Evolutionary conservation across 2,113 vertebrate species (phyloP).

Genomic region (Silurus meridionalis): DNA sequence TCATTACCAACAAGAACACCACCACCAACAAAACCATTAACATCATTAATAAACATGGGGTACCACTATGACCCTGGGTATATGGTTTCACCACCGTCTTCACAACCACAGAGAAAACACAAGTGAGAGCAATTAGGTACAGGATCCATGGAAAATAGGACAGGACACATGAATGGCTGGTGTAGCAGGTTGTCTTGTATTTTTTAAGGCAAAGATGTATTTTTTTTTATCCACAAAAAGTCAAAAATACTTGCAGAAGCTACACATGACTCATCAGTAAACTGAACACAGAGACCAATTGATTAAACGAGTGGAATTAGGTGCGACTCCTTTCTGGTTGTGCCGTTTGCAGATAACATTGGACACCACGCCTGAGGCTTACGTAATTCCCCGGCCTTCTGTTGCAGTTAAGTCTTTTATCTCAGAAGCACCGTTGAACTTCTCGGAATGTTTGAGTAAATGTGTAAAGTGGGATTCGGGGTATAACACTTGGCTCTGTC

Average conservation of each 20-base stretch:
- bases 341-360: slow-evolving; percentile 10
- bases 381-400: background rate
- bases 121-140: background rate
- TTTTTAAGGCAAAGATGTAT: background rate
- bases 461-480: background rate
- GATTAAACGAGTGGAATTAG: slow-evolving; percentile 4
- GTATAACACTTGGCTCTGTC: background rate
- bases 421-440: background rate
- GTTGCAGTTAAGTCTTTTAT: background rate
- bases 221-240: background rate
- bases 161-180: background rate
- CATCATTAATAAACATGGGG: background rate
- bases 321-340: background rate
- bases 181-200: background rate
- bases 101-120: background rate
- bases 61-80: background rate
- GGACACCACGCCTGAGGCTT: background rate
- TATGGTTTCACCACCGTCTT: background rate
- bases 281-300: background rate
- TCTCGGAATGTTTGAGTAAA: background rate
- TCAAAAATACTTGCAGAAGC: background rate
- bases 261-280: background rate
- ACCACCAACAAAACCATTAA: background rate
- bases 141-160: background rate
- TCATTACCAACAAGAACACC: background rate